Base-by-base conservation (phyloP, 2,113 vertebrate genomes). In the Sialia sialis region DNA sequence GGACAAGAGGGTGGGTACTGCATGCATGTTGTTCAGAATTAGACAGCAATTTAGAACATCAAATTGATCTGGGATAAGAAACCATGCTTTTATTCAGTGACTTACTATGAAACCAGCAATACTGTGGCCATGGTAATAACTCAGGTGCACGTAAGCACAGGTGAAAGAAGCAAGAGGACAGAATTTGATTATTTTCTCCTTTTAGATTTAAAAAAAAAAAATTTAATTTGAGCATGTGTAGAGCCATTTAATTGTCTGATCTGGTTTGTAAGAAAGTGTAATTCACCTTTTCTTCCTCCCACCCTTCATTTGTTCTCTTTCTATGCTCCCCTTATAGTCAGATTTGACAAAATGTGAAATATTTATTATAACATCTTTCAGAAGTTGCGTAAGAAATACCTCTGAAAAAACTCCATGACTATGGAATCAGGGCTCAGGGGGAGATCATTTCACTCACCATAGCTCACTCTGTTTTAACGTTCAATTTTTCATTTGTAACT, bases 31-130 rank as follows among this genome's bases (percentile, higher is more conserved):
- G 79, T 84, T 92, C 44, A 38, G 87, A 94, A 95, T 87, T 87
- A 93, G 86, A 85, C 59, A 72, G 78, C 74, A 96, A 87, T 94
- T 96, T 90, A 94, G 80, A 87, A 82, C 49, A 87, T 58, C 76
- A 63, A 7, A 90, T 56, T 91, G 66, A 94, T 82, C 43, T 26
- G 68, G 29, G 90, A 96, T 94, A 74, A 96, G 52, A 20, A 74
- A 39, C 66, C 82, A 58, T 63, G 75, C 62, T 69, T 75, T 84
- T 67, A 48, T 75, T 92, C 59, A 91, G 75, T 73, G 74, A 69
- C 70, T 83, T 83, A n/a, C 60, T 79, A 64, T 36, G 64, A 51
- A 94, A 41, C 46, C 63, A 82, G 85, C 86, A 84, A 41, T 60
- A 58, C 5, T n/a, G 63, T 43, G 83, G 49, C 80, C 29, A 32